phyloP scores from a whole-genome alignment of 2,113 vertebrate species.

The Onychorhynchus coronatus region DNA sequence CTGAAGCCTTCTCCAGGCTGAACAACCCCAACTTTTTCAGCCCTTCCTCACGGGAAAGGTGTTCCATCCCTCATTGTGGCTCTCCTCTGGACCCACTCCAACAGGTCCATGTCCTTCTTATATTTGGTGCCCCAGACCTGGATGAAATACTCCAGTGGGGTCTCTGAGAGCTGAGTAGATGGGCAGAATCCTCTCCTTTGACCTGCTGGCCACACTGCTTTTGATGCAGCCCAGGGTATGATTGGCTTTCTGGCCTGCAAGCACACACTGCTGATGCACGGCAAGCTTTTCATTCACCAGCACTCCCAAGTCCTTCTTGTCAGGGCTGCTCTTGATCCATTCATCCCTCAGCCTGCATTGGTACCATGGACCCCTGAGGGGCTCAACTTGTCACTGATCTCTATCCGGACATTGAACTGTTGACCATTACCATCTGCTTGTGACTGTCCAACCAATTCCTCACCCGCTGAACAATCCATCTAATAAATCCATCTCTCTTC shows the following conservation, averaged over 20 bases:
- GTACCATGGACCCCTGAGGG: not conserved
- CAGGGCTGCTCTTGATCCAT: not conserved
- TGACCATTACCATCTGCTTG: not conserved
- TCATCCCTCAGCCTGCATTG: not conserved
- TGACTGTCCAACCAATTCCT: not conserved
- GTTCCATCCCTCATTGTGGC: not conserved
- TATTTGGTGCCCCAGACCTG: not conserved
- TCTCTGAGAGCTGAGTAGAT: not conserved
- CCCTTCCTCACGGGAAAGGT: not conserved
- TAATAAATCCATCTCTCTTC: not conserved
- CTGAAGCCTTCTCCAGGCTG: not conserved
- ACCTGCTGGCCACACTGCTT: not conserved
- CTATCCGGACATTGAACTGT: not conserved
- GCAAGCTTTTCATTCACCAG: not conserved
- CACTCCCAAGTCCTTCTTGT: not conserved
- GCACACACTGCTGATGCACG: not conserved
- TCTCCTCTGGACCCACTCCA: not conserved
- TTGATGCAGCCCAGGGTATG: not conserved
- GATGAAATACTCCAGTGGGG: not conserved
- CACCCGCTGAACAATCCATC: not conserved
- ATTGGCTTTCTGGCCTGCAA: not conserved
- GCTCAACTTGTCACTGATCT: not conserved
- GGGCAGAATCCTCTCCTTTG: not conserved
- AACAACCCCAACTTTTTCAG: not conserved
- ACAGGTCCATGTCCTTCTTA: not conserved